Evolutionary conservation across 2,888 invertebrate genomes (phyloP).

Genomic region (Lottia scabra): DNA sequence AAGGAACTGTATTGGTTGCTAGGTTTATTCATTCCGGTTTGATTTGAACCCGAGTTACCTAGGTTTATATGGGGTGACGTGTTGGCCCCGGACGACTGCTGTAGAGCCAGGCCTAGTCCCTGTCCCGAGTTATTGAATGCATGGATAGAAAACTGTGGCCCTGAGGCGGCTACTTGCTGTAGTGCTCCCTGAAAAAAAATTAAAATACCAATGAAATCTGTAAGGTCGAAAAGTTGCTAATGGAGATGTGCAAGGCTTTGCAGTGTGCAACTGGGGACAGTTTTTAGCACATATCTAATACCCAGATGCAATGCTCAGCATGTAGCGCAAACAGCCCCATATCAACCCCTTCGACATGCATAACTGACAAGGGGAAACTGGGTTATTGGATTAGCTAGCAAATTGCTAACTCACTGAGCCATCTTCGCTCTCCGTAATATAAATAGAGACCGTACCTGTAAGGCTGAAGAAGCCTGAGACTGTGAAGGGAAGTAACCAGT

Average conservation of each 20-base stretch:
- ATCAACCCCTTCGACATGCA: too few relatives aligned
- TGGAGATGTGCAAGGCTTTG: too few relatives aligned
- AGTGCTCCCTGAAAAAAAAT: conserved; percentile 42
- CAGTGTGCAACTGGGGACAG: too few relatives aligned
- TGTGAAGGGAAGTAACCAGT: conserved; percentile 64
- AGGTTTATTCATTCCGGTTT: not conserved
- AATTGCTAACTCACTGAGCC: too few relatives aligned
- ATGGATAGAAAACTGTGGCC: conserved; percentile 49
- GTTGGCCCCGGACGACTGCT: conserved; percentile 32
- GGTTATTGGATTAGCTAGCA: too few relatives aligned
- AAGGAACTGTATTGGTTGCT: not conserved
- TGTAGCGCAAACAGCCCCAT: too few relatives aligned
- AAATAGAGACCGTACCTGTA: conserved; percentile 45
- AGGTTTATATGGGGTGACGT: conserved; percentile 19
- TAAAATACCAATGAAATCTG: too few relatives aligned
- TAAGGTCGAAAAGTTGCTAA: too few relatives aligned
- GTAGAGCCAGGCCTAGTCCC: conserved; percentile 48
- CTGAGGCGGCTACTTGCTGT: conserved; percentile 57
- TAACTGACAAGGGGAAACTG: too few relatives aligned
- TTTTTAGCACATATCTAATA: too few relatives aligned
- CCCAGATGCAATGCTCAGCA: too few relatives aligned
- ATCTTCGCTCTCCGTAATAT: too few relatives aligned
- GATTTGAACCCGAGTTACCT: conserved; percentile 6
- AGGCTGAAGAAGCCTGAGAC: conserved; percentile 45
- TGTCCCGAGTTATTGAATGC: conserved; percentile 59